Evolutionary conservation across 2,888 invertebrate genomes (phyloP).

Genomic region (Carpatolechia fugitivella): DNA sequence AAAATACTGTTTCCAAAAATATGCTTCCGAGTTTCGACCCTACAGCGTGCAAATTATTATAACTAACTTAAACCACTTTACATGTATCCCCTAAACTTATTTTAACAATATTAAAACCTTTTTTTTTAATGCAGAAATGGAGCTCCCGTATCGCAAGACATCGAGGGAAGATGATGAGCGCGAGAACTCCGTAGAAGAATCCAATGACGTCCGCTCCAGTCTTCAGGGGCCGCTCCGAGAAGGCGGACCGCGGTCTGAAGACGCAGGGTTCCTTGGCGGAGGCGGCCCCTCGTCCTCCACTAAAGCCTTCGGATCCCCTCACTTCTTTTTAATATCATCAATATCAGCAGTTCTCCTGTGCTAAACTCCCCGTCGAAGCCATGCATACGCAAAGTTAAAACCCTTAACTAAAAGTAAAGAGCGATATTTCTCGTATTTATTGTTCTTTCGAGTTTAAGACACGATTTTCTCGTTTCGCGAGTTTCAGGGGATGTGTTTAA

Average conservation of each 20-base stretch:
- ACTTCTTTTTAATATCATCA: conserved; percentile 61
- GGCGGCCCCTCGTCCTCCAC: conserved; percentile 46
- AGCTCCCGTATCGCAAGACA: conserved; percentile 77
- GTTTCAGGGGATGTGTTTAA: conserved; percentile 12
- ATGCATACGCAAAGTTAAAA: conserved; percentile 53
- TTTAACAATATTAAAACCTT: too few relatives aligned
- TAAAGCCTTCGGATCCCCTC: conserved; percentile 38
- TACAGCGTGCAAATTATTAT: too few relatives aligned
- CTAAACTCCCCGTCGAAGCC: conserved; percentile 58
- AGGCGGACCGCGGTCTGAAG: conserved; percentile 73
- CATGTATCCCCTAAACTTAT: too few relatives aligned
- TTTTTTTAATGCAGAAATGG: conserved; percentile 74
- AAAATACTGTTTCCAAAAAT: too few relatives aligned
- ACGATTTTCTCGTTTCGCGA: conserved; percentile 32
- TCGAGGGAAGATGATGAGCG: conserved; percentile 69
- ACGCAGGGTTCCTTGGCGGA: conserved; percentile 66
- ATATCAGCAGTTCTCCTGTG: conserved; percentile 45
- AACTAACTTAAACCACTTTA: too few relatives aligned
- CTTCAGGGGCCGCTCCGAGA: conserved; percentile 83
- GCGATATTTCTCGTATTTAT: conserved; percentile 37
- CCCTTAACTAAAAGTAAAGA: conserved; percentile 26
- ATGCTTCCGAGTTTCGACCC: too few relatives aligned
- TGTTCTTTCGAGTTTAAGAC: conserved; percentile 40
- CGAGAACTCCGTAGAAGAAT: conserved; percentile 59
- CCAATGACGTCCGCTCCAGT: conserved; percentile 80